These are phyloP conservation scores for Hydropsyche betteni DNA, from an alignment of 2,888 invertebrate genomes.

Conservation along the genomic window DNA sequence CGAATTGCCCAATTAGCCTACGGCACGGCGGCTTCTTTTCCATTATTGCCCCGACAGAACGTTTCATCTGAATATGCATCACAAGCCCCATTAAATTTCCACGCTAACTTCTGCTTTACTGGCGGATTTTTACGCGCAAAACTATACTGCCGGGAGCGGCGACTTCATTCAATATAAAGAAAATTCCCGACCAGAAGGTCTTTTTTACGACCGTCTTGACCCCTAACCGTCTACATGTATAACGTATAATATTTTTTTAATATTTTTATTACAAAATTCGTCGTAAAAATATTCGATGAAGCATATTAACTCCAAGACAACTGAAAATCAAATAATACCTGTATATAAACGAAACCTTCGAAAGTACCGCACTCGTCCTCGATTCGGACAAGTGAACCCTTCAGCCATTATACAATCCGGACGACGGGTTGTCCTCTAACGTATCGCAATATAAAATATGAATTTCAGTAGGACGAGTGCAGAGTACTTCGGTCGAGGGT, in stretches of 20 bases:
- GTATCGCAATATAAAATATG: neutral
- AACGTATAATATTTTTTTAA: no score
- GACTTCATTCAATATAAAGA: constrained; percentile 23
- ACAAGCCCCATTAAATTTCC: constrained; percentile 21
- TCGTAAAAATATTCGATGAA: no score
- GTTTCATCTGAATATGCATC: constrained; percentile 24
- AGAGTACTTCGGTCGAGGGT: neutral
- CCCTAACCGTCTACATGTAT: neutral
- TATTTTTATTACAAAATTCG: no score
- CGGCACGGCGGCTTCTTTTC: neutral
- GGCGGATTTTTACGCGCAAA: constrained; percentile 5
- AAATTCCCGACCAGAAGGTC: constrained; percentile 4
- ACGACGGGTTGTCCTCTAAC: neutral
- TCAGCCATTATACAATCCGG: no score
- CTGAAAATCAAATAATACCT: no score
- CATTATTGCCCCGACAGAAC: neutral
- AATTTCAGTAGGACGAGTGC: neutral
- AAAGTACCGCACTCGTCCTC: no score
- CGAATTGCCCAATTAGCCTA: neutral
- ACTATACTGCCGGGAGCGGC: neutral
- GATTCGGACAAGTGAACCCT: no score
- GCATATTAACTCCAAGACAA: no score
- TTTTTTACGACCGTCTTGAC: constrained; percentile 21
- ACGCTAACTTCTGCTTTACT: constrained; percentile 9
- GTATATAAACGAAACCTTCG: no score